Evolutionary conservation across 2,888 invertebrate genomes (phyloP).

Genomic region (Thumatha senex): DNA sequence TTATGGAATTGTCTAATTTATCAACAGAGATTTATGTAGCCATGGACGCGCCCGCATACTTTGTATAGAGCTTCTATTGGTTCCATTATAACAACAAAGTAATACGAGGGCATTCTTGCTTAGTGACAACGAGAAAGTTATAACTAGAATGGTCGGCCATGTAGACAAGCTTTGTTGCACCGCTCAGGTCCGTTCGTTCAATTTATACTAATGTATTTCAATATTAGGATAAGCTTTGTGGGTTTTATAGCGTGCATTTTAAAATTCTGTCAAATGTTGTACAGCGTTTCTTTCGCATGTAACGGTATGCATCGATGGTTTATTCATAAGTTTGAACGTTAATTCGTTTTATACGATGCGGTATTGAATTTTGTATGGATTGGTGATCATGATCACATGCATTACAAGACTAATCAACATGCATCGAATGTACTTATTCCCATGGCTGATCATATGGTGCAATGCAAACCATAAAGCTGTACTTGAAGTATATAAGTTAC

Average conservation of each 20-base stretch:
- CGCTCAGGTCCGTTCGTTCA: conserved; percentile 23
- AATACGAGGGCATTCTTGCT: conserved; percentile 35
- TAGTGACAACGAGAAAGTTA: conserved; percentile 47
- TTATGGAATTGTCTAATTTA: conserved; percentile 71
- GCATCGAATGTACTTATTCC: conserved; percentile 14
- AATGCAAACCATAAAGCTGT: conserved; percentile 2
- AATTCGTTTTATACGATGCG: conserved; percentile 27
- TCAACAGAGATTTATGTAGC: conserved; percentile 67
- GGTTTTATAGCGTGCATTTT: conserved; percentile 15
- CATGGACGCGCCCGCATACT: conserved; percentile 64
- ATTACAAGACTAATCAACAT: conserved; percentile 14
- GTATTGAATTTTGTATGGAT: conserved; percentile 32
- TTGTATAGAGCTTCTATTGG: conserved; percentile 37
- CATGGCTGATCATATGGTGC: conserved; percentile 7
- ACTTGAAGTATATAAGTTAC: not conserved
- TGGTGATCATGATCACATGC: conserved; percentile 19
- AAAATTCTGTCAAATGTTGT: conserved; percentile 39
- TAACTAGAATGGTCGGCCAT: conserved; percentile 45
- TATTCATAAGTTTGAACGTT: conserved; percentile 39
- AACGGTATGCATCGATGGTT: conserved; percentile 34
- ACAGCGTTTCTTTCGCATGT: conserved; percentile 26
- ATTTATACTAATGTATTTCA: conserved; percentile 50
- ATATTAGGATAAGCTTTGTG: conserved; percentile 21
- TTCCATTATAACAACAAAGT: conserved; percentile 39
- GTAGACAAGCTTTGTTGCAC: conserved; percentile 46